A percentile compares a stretch with the other conserved stretches of the same genome.
Evolutionary conservation across 2,888 invertebrate genomes (phyloP).

Genomic region (Nebria brevicollis): DNA sequence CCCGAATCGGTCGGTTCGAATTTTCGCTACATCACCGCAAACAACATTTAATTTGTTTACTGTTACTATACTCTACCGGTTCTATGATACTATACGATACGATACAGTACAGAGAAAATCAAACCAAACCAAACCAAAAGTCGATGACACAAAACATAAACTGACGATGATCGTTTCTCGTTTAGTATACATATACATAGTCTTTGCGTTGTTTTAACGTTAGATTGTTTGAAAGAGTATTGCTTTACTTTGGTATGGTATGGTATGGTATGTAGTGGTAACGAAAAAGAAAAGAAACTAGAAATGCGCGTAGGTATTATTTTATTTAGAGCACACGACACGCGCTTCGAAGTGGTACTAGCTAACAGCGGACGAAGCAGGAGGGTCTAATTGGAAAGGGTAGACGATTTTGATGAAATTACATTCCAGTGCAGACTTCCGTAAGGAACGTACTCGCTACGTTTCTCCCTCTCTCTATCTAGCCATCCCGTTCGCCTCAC

Average conservation of each 20-base stretch:
- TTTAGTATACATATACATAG: neutral
- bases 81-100: neutral
- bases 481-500: constrained; percentile 37
- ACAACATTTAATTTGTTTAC: neutral
- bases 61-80: neutral
- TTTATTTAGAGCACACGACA: constrained; percentile 9
- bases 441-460: constrained; percentile 58
- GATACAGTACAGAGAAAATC: neutral
- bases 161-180: neutral
- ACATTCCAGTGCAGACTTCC: constrained; percentile 65
- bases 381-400: constrained; percentile 46
- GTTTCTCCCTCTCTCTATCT: constrained; percentile 13
- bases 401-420: constrained; percentile 61
- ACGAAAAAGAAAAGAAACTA: neutral
- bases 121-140: neutral
- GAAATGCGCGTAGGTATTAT: constrained; percentile 7
- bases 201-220: neutral
- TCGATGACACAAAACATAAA: neutral
- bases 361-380: constrained; percentile 32
- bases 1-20: neutral
- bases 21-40: constrained; percentile 1
- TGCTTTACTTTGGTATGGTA: neutral
- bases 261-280: constrained; percentile 1
- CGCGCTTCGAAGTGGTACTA: constrained; percentile 11
- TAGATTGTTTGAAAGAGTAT: neutral